Base-by-base conservation (phyloP, 2,888 invertebrate genomes). In the Heliconius ismenius region DNA sequence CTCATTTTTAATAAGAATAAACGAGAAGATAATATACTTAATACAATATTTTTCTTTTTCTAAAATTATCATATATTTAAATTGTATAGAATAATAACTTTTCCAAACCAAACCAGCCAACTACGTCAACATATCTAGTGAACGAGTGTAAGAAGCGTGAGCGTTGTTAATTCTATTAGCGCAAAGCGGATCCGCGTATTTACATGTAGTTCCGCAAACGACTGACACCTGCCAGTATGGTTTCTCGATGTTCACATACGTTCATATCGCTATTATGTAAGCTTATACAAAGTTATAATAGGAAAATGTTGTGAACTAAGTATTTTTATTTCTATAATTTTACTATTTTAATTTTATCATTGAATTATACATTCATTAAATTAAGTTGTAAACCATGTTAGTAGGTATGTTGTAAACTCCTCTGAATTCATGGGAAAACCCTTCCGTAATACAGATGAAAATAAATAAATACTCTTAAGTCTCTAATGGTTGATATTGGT, bases 111-210 rank as follows among this genome's bases (percentile, higher is more conserved):
- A 3, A 39, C 39, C 70, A 32, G 58, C 43, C 2, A 18, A 21
- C 43, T 39, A 63, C 73, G 28, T 73, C 43, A 77, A 81, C 79
- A 84, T 84, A 49, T 49, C 49, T 49, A 83, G 84, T 83, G 84
- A 81, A 83, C 83, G 73, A 73, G 63, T 78, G 58, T 70, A 64
- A 79, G 75, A 67, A 76, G 73, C 77, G 60, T 76, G 77, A 76
- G 76, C 74, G 43, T 75, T 80, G 76, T 75, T 91, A 92, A 92
- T 88, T 91, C 86, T 87, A 92, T 92, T 92, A 92, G 81, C 79
- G 86, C 86, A 91, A 92, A 92, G 91, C 91, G 86, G 92, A 92
- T 92, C 90, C 85, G 75, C 78, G 85, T 86, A 86, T 86, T 92
- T 91, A 91, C 89, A 86, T 83, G 82, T 80, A 83, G 80, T 81